Evolutionary conservation across 2,888 invertebrate genomes (phyloP).

Genomic region (Eilema griseolum): DNA sequence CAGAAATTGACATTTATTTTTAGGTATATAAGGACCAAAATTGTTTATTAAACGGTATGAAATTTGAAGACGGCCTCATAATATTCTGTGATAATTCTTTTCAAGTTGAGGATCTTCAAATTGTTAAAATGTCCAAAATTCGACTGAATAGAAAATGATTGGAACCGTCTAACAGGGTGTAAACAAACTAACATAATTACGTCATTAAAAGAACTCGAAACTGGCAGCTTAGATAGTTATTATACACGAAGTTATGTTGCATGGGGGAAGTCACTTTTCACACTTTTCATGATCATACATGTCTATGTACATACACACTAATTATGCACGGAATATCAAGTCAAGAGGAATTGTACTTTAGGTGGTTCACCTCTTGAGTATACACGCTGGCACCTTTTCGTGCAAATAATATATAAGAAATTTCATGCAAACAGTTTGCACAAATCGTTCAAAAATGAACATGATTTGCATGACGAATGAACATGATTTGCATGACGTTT

Average conservation of each 20-base stretch:
- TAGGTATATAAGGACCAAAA: constrained; percentile 47
- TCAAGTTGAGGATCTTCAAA: constrained; percentile 84
- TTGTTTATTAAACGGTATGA: constrained; percentile 44
- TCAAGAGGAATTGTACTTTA: neutral
- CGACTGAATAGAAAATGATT: constrained; percentile 59
- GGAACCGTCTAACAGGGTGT: constrained; percentile 56
- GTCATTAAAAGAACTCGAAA: constrained; percentile 32
- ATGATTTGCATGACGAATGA: no score
- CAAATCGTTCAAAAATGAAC: neutral
- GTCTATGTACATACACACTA: neutral
- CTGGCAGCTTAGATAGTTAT: constrained; percentile 33
- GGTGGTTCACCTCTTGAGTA: neutral
- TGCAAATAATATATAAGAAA: no score
- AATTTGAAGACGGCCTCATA: constrained; percentile 83
- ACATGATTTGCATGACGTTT: no score
- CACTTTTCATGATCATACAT: constrained; percentile 6
- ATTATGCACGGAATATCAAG: neutral
- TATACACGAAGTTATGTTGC: neutral
- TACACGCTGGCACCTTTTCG: no score
- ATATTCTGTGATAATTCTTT: constrained; percentile 86
- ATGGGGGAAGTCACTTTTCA: neutral
- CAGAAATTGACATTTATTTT: constrained; percentile 46
- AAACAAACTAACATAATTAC: constrained; percentile 55
- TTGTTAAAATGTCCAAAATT: constrained; percentile 51
- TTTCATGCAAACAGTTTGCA: neutral